Evolutionary conservation across 2,797 vertebrate genomes (phyloP).

Genomic region (Falco naumanni): DNA sequence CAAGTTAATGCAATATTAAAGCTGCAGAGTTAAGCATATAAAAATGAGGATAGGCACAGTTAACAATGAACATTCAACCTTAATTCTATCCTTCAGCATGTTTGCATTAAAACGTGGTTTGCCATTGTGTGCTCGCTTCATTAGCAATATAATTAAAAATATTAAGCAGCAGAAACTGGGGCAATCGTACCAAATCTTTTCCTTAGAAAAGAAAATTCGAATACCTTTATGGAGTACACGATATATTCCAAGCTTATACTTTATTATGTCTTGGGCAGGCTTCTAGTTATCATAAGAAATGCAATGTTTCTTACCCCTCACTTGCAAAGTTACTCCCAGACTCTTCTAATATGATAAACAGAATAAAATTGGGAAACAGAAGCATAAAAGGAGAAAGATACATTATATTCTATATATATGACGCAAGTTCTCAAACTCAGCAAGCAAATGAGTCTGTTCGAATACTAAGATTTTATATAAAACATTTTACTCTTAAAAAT

Average conservation of each 20-base stretch:
- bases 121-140: neutral
- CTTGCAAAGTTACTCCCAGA: neutral
- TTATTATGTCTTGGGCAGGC: neutral
- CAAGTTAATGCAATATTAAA: slow-evolving; percentile 65
- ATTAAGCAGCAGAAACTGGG: neutral
- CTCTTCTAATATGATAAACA: neutral
- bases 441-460: neutral
- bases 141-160: slow-evolving; percentile 11
- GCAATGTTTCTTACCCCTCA: neutral
- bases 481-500: neutral
- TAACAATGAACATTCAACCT: neutral
- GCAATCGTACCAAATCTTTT: neutral
- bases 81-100: neutral
- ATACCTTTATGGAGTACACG: neutral
- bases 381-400: neutral
- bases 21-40: slow-evolving; percentile 51
- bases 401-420: neutral
- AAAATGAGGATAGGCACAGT: slow-evolving; percentile 23
- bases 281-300: neutral
- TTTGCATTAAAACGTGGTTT: neutral
- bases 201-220: neutral
- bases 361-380: neutral
- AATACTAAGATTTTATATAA: neutral
- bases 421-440: neutral
- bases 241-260: neutral